These are phyloP conservation scores for Sebastes baramenuke DNA, from an alignment of 2,797 vertebrate species.

Conservation along the genomic window DNA sequence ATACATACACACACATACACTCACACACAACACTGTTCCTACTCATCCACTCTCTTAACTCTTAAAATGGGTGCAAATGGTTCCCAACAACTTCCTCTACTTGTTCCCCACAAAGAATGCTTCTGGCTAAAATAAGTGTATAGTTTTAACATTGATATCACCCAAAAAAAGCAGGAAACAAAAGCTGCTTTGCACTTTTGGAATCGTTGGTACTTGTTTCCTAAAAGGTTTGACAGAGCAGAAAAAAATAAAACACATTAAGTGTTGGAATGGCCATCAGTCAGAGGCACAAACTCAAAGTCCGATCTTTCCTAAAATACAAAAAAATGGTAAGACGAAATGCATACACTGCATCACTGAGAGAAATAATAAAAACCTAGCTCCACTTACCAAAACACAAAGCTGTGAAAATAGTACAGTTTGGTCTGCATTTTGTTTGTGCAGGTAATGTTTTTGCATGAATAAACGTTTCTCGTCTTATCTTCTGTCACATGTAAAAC, in stretches of 20 bases:
- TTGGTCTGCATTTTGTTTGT: conserved; percentile 61
- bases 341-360: conserved; percentile 66
- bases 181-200: conserved; percentile 35
- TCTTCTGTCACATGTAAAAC: conserved; percentile 83
- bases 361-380: conserved; percentile 60
- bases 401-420: conserved; percentile 79
- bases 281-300: conserved; percentile 71
- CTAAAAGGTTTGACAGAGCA: conserved; percentile 11
- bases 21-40: conserved; percentile 14
- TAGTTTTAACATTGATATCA: conserved; percentile 15
- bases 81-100: conserved; percentile 16
- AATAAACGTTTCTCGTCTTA: conserved; percentile 57
- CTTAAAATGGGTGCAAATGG: conserved; percentile 44
- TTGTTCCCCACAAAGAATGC: conserved; percentile 39
- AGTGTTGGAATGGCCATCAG: conserved; percentile 58
- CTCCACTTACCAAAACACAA: conserved; percentile 72
- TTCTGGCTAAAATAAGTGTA: conserved; percentile 46
- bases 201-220: conserved; percentile 7
- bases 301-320: conserved; percentile 56
- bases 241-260: conserved; percentile 39
- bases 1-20: not conserved
- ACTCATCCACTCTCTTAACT: conserved; percentile 25
- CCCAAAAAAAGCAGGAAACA: conserved; percentile 29
- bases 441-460: conserved; percentile 75
- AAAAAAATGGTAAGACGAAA: conserved; percentile 67